Evolutionary conservation across 2,797 vertebrate genomes (phyloP), one percentile per base, ranked within the genome.

Genomic region (Syngnathus rostellatus): DNA sequence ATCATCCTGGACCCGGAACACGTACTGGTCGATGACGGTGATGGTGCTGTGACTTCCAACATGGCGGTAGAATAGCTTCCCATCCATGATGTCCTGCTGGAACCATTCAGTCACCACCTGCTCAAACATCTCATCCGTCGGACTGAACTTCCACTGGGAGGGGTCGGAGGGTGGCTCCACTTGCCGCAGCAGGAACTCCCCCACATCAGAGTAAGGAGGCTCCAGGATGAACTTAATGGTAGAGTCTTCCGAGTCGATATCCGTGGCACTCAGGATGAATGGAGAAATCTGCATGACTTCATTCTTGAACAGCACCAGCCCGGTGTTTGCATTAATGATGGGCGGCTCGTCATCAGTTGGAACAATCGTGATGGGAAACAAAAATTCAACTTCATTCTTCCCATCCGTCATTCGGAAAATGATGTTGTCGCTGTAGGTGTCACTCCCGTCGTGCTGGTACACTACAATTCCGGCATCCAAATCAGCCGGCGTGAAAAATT

Each of bases 371-470:
- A 95, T 89, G 5, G 92, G 91, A 70, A 94, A 94, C 71, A 97
- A 87, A 87, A 96, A 93, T 70, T 96, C 90, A 0, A 94, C 92
- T 60, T 91, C 90, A 67, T 94, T 90, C 9, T 60, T 86, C 51
- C 91, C 92, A 10, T 95, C 93, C 12, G 89, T 90, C 91, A 95
- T 89, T 65, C 79, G 73, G 77, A 96, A 94, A 77, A 96, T 81
- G 65, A 94, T 89, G 69, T 93, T 96, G 81, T 96, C 93, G 0
- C 93, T 95, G 75, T 92, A 94, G 43, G 92, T 94, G 72, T 95
- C 90, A 0, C 90, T 94, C 71, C 93, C 93, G 0, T 94, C 92
- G 0, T 94, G 93, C 76, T 93, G 93, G 76, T 95, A 95, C 46
- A 94, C 78, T 55, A 96, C 92, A 60, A 83, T 77, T 1, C 92